These are phyloP conservation scores for Drosophila bocqueti DNA, from an alignment of 1,140 invertebrate species.

Conservation along the genomic window DNA sequence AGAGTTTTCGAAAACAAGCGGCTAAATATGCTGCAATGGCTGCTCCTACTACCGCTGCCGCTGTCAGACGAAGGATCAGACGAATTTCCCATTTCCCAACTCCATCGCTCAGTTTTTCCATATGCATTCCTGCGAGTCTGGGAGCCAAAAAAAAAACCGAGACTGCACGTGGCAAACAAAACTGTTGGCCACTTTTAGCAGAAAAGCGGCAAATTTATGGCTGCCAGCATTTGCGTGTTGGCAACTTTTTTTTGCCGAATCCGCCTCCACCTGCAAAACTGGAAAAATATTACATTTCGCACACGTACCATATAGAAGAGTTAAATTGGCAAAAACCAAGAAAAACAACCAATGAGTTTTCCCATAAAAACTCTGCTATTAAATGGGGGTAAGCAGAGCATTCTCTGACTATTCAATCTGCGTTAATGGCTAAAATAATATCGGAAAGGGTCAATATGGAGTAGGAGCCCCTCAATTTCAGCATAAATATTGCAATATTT, in stretches of 20 bases:
- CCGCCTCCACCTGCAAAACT: slow-evolving; percentile 1
- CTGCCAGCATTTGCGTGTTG: slow-evolving; percentile 72
- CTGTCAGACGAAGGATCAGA: slow-evolving; percentile 20
- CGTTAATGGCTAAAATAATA: slow-evolving; percentile 37
- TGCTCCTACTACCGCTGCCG: not conserved
- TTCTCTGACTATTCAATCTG: slow-evolving; percentile 35
- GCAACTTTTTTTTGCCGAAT: slow-evolving; percentile 47
- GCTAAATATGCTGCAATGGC: slow-evolving; percentile 71
- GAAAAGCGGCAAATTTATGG: slow-evolving; percentile 75
- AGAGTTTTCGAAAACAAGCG: slow-evolving; percentile 78
- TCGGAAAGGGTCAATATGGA: slow-evolving; percentile 2
- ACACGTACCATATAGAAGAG: slow-evolving; percentile 61
- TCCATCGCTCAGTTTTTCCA: slow-evolving; percentile 43
- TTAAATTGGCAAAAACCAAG: slow-evolving; percentile 40
- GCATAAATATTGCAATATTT: slow-evolving; percentile 62
- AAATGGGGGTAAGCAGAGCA: slow-evolving; percentile 57
- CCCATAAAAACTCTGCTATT: slow-evolving; percentile 56
- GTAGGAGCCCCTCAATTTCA: slow-evolving; percentile 5
- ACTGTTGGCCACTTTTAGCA: slow-evolving; percentile 75
- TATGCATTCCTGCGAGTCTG: slow-evolving; percentile 43
- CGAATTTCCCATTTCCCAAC: slow-evolving; percentile 11
- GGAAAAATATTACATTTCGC: slow-evolving; percentile 51
- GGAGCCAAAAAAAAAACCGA: slow-evolving; percentile 39
- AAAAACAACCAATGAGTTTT: slow-evolving; percentile 27
- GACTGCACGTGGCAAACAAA: slow-evolving; percentile 73